A percentile compares a stretch with the other conserved stretches of the same genome.
phyloP scores from a whole-genome alignment of 2,888 invertebrate species.

The Rhodophaea formosa region DNA sequence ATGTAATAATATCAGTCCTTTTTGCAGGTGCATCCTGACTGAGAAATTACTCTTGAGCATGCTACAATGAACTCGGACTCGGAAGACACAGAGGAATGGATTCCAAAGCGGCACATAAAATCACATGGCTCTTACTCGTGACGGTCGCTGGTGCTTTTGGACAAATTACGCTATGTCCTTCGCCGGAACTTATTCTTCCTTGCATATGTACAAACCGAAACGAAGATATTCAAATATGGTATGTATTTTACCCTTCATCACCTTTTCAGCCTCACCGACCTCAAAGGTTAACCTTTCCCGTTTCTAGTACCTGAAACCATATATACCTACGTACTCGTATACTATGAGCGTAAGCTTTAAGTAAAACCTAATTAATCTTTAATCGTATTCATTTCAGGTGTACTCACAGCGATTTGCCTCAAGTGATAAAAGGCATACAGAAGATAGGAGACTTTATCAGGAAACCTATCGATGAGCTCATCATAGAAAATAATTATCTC shows the following conservation, averaged over 20 bases:
- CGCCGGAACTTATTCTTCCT: constrained; percentile 88
- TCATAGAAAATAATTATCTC: constrained; percentile 92
- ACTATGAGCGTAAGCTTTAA: no score
- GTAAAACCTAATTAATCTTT: neutral
- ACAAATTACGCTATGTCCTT: constrained; percentile 82
- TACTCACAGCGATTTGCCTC: constrained; percentile 92
- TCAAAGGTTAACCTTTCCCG: no score
- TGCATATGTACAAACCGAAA: constrained; percentile 90
- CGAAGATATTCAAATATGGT: constrained; percentile 93
- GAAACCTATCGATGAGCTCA: constrained; percentile 90
- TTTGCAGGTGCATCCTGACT: neutral
- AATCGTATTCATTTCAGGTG: constrained; percentile 83
- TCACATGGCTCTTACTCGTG: constrained; percentile 56
- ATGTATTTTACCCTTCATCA: constrained; percentile 33
- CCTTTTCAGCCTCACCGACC: neutral
- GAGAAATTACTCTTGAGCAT: constrained; percentile 36
- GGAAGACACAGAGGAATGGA: constrained; percentile 64
- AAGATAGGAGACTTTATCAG: constrained; percentile 84
- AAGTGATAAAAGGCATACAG: constrained; percentile 87
- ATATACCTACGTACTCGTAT: no score
- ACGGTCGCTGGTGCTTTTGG: constrained; percentile 40
- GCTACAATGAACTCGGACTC: constrained; percentile 67
- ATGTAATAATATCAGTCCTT: neutral
- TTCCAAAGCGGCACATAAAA: constrained; percentile 52
- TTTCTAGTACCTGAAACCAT: no score